A percentile compares a stretch with the other conserved stretches of the same genome.
Conservation (phyloP, 2,797 vertebrate genomes). For the Tinamus major region DNA sequence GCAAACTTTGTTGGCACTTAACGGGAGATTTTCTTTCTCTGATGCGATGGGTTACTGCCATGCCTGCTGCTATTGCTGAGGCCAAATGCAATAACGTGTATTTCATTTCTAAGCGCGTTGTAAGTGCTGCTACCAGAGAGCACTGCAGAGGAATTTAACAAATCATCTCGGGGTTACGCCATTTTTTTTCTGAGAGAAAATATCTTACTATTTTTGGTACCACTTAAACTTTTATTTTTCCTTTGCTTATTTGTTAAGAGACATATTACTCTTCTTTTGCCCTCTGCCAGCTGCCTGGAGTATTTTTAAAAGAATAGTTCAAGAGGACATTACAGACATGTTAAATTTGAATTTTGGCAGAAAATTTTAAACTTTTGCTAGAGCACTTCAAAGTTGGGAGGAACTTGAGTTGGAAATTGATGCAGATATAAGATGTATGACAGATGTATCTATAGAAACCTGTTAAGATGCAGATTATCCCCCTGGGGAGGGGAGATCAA, state of each 20-base stretch:
- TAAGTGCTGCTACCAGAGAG: neutral
- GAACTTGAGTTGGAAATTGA: constrained; percentile 83
- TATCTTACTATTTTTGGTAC: constrained; percentile 57
- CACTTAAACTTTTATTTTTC: constrained; percentile 60
- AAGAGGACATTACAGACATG: constrained; percentile 75
- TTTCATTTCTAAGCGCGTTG: constrained; percentile 41
- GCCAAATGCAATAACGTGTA: constrained; percentile 3
- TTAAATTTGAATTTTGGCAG: constrained; percentile 81
- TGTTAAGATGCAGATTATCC: constrained; percentile 87
- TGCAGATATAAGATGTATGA: constrained; percentile 85
- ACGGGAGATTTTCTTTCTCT: neutral
- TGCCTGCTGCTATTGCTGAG: neutral
- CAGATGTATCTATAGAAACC: constrained; percentile 87
- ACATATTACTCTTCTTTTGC: constrained; percentile 53
- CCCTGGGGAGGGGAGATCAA: constrained; percentile 84
- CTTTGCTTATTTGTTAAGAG: constrained; percentile 67
- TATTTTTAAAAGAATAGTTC: constrained; percentile 74
- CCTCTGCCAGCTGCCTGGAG: constrained; percentile 60
- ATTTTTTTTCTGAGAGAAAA: constrained; percentile 51
- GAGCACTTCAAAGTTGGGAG: constrained; percentile 84
- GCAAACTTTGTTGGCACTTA: neutral
- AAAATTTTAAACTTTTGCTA: constrained; percentile 79
- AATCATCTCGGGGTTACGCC: constrained; percentile 61
- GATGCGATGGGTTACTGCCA: neutral
- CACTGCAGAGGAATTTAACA: constrained; percentile 45